Conservation (phyloP, 2,888 invertebrate genomes). For the Andrena marginata region DNA sequence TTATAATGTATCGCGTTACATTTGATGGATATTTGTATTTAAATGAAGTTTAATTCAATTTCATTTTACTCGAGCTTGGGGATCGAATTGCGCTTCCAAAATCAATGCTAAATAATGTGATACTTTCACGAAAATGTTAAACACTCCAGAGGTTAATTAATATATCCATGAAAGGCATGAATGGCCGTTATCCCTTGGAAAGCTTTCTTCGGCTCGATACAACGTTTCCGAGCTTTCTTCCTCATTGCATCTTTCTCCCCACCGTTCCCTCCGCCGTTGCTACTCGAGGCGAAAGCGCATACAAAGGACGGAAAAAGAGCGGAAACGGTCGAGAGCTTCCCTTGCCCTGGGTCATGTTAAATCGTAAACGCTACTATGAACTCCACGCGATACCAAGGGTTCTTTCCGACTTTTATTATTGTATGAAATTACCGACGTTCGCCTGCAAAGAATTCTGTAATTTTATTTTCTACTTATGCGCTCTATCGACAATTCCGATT, state of each 20-base stretch:
- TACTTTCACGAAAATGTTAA: no score
- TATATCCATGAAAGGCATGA: background rate
- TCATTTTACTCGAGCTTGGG: background rate
- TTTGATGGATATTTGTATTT: background rate
- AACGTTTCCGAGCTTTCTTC: conserved; percentile 38
- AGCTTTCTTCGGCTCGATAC: conserved; percentile 31
- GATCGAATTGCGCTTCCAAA: no score
- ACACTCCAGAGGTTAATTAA: background rate
- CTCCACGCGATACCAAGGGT: conserved; percentile 37
- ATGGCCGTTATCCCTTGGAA: conserved; percentile 19
- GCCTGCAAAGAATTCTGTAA: conserved; percentile 28
- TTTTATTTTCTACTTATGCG: conserved; percentile 3
- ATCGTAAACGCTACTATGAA: conserved; percentile 55
- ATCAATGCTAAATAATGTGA: no score
- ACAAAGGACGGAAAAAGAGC: conserved; percentile 39
- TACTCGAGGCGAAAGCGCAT: conserved; percentile 28
- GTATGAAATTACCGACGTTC: conserved; percentile 39
- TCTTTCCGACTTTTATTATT: conserved; percentile 30
- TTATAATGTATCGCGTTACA: background rate
- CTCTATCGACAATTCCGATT: background rate
- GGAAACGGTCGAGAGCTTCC: conserved; percentile 41
- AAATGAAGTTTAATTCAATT: background rate
- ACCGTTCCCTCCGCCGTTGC: background rate
- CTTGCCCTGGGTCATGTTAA: conserved; percentile 51
- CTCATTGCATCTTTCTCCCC: conserved; percentile 35